Evolutionary conservation across 2,113 vertebrate genomes (phyloP), one percentile per base, ranked within the genome.

Genomic region (Brachyhypopomus occidentalis): DNA sequence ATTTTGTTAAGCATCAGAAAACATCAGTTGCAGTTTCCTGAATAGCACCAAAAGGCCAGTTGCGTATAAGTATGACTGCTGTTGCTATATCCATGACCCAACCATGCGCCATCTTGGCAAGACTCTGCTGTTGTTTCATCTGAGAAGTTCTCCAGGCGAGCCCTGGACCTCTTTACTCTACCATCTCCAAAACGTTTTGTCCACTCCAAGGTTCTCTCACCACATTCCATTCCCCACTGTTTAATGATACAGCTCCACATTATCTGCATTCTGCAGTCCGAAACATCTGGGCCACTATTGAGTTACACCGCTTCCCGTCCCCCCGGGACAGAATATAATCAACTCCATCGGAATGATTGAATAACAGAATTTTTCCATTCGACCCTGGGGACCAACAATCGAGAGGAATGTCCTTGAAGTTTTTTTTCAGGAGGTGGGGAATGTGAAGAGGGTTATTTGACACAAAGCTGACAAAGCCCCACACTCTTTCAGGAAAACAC

Each of bases 261-360:
- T 85, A 88, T 89, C 91, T 92, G 88, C 90, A 90, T 71, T 88
- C 93, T 91, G 92, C 91, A 92, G 87, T 64, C 83, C 36, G 83
- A 94, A 94, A 94, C 95, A 94, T 94, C 95, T 94, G 91, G 70
- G 87, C 88, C 59, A 80, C 87, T 90, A 88, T 94, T 92, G 84
- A 82, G 84, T 95, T 94, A 88, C 92, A 89, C 14, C 64, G 22
- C 78, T 82, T 86, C 74, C 83, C 73, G 82, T 72, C 84, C 88
- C 83, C 83, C 60, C 23, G 76, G 89, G 87, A 90, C 14, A 63
- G 80, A 86, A 83, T 84, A 84, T 82, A 90, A 90, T 88, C 84
- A 83, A 83, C 75, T 86, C 87, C 84, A 84, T 90, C 81, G 86
- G 87, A 91, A 91, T 82, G 86, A 93, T 88, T 92, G 92, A 90